These are phyloP conservation scores for Corynorhinus townsendii DNA, from an alignment of 2,113 vertebrate species.

Conservation along the genomic window DNA sequence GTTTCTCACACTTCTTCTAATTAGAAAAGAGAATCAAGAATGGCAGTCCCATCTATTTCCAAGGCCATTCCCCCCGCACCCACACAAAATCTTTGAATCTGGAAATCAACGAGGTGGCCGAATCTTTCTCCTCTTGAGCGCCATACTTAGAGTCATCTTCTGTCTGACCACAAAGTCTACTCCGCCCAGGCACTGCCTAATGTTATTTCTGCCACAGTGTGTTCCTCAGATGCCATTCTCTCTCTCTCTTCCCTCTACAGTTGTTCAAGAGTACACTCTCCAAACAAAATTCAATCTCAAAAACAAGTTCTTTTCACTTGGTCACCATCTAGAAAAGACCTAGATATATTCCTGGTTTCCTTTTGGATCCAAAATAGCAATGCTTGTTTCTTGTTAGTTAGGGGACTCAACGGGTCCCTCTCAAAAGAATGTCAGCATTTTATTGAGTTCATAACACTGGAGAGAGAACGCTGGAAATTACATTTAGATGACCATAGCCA, in stretches of 20 bases:
- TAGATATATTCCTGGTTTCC: neutral
- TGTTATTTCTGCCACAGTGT: neutral
- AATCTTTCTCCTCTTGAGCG: neutral
- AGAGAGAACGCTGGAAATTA: neutral
- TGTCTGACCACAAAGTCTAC: neutral
- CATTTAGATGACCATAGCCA: neutral
- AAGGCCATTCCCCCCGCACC: neutral
- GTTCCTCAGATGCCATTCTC: neutral
- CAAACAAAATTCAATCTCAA: constrained; percentile 35
- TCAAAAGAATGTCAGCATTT: neutral
- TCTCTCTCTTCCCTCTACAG: neutral
- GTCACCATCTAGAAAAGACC: neutral
- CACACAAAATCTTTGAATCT: neutral
- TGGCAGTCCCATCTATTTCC: constrained; percentile 45
- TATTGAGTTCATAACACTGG: neutral
- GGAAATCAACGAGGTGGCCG: neutral
- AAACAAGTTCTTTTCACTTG: neutral
- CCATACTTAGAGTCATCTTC: neutral
- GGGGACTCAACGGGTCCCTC: neutral
- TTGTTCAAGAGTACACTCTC: neutral
- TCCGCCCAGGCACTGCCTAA: neutral
- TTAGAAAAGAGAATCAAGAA: constrained; percentile 63
- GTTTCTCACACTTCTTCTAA: constrained; percentile 47
- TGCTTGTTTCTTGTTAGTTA: neutral
- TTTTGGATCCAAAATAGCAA: neutral